These are phyloP conservation scores for Conistra vaccinii DNA, from an alignment of 2,888 invertebrate species.

Conservation along the genomic window DNA sequence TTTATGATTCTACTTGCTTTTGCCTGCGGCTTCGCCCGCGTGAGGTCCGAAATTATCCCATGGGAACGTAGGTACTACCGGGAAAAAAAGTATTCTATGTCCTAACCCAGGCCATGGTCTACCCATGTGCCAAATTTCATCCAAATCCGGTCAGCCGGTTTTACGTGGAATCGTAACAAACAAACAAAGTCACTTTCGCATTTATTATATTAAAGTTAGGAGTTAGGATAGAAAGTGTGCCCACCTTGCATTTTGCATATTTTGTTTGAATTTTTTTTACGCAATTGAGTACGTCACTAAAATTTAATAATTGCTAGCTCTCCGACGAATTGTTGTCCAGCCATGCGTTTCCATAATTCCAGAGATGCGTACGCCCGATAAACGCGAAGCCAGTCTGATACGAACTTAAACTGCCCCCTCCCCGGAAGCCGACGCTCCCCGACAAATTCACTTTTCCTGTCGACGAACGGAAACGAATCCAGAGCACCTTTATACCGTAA, in stretches of 20 bases:
- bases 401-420: constrained; percentile 30
- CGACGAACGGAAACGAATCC: constrained; percentile 76
- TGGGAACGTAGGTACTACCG: too few relatives aligned
- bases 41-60: too few relatives aligned
- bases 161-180: too few relatives aligned
- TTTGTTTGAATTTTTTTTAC: background rate
- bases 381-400: constrained; percentile 19
- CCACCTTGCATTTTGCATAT: background rate
- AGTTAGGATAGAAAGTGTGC: background rate
- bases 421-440: constrained; percentile 69
- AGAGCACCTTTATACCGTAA: constrained; percentile 74
- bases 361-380: constrained; percentile 20
- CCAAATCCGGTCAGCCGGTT: too few relatives aligned
- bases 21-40: too few relatives aligned
- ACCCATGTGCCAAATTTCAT: too few relatives aligned
- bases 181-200: too few relatives aligned
- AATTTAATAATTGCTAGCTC: background rate
- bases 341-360: constrained; percentile 28
- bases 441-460: constrained; percentile 84
- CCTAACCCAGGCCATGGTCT: too few relatives aligned
- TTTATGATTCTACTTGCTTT: background rate
- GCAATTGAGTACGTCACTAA: background rate
- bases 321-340: background rate
- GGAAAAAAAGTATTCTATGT: too few relatives aligned
- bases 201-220: too few relatives aligned